Conservation (phyloP, 2,797 vertebrate genomes). For the Phrynocephalus forsythii region DNA sequence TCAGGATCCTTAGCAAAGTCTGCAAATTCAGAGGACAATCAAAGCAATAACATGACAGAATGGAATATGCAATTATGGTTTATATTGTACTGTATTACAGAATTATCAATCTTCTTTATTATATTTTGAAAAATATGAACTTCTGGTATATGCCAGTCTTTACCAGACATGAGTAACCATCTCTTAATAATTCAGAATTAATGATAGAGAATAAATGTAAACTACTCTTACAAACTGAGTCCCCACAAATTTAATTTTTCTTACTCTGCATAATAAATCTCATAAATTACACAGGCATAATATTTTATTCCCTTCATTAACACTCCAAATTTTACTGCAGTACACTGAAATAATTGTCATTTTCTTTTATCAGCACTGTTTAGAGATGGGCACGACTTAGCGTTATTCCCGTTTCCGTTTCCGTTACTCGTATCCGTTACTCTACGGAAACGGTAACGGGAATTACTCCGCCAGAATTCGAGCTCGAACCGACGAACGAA, state of each 20-base stretch:
- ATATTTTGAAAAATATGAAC: background rate
- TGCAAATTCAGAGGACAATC: slow-evolving; percentile 13
- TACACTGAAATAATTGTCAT: background rate
- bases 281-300: background rate
- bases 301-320: no score
- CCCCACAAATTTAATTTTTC: background rate
- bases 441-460: no score
- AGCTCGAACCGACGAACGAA: no score
- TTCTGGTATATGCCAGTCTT: background rate
- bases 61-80: background rate
- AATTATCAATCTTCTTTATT: background rate
- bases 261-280: background rate
- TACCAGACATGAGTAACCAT: background rate
- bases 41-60: background rate
- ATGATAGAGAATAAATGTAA: slow-evolving; percentile 9
- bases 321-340: accelerated
- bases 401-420: no score
- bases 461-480: no score
- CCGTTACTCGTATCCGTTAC: no score
- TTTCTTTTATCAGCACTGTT: background rate
- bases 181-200: background rate
- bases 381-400: no score
- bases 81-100: background rate
- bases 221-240: background rate
- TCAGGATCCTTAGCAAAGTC: background rate